Conservation (phyloP, 2,797 vertebrate genomes). For the Orestias chungarensis region DNA sequence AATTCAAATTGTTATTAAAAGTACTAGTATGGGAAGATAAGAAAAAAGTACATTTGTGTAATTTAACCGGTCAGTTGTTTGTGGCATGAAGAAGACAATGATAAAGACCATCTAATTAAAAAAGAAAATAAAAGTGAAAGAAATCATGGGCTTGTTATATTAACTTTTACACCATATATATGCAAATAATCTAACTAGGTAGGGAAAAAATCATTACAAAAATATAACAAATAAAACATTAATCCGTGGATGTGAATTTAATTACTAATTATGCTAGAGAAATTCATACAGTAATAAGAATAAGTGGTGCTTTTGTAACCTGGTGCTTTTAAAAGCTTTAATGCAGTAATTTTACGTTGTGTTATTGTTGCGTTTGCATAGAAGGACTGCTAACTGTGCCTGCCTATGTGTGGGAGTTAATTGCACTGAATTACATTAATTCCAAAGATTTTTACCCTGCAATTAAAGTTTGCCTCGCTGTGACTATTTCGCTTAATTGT, state of each 20-base stretch:
- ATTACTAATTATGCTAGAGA: not conserved
- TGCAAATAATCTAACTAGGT: not conserved
- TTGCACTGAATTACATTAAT: not conserved
- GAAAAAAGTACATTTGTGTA: not conserved
- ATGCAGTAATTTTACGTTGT: not conserved
- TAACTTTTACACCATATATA: not conserved
- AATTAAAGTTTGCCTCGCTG: not conserved
- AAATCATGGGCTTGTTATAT: too few relatives aligned
- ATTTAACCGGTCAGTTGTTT: not conserved
- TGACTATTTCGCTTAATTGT: not conserved
- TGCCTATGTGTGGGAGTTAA: not conserved
- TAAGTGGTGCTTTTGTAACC: not conserved
- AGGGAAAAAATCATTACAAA: too few relatives aligned
- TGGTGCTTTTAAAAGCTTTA: not conserved
- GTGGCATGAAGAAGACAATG: not conserved
- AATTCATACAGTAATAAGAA: not conserved
- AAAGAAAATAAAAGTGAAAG: not conserved
- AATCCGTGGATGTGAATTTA: not conserved
- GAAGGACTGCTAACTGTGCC: not conserved
- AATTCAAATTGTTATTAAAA: not conserved
- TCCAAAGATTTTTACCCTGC: not conserved
- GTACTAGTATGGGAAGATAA: not conserved
- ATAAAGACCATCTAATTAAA: not conserved
- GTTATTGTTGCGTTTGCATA: constrained; percentile 1
- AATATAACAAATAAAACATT: not conserved